Conservation (phyloP, 2,888 invertebrate genomes). For the Pandemis cinnamomeana region DNA sequence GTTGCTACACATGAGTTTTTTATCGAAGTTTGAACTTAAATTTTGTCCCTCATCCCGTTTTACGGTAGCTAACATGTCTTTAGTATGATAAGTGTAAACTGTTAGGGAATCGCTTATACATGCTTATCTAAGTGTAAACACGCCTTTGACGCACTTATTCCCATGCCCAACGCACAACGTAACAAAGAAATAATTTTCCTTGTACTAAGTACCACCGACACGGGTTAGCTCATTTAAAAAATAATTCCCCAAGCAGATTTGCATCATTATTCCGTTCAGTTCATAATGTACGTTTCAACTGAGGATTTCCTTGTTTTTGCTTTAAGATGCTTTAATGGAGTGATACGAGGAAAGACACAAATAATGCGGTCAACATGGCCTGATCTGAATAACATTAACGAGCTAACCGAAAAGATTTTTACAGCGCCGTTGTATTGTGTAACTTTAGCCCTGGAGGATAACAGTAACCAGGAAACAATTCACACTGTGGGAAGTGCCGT, state of each 20-base stretch:
- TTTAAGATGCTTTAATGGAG: slow-evolving; percentile 7
- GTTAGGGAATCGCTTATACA: too few relatives aligned
- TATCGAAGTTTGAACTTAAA: too few relatives aligned
- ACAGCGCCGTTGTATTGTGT: too few relatives aligned
- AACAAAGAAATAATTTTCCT: background rate
- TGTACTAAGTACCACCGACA: background rate
- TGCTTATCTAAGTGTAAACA: too few relatives aligned
- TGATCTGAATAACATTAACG: slow-evolving; percentile 1
- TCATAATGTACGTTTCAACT: background rate
- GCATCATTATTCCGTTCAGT: background rate
- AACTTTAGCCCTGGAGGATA: too few relatives aligned
- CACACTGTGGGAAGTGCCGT: background rate
- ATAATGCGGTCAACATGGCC: background rate
- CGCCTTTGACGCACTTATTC: too few relatives aligned
- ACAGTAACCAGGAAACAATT: background rate
- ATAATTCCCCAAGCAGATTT: slow-evolving; percentile 7
- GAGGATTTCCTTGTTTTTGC: slow-evolving; percentile 15
- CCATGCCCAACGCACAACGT: background rate
- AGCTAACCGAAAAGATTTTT: too few relatives aligned
- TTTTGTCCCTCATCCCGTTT: too few relatives aligned
- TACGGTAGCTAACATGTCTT: too few relatives aligned
- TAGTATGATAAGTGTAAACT: too few relatives aligned
- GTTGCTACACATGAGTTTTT: too few relatives aligned
- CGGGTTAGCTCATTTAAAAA: slow-evolving; percentile 7
- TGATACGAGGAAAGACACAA: slow-evolving; percentile 3